Evolutionary conservation across 2,113 vertebrate species (phyloP).

Genomic region (Ifrita kowaldi): DNA sequence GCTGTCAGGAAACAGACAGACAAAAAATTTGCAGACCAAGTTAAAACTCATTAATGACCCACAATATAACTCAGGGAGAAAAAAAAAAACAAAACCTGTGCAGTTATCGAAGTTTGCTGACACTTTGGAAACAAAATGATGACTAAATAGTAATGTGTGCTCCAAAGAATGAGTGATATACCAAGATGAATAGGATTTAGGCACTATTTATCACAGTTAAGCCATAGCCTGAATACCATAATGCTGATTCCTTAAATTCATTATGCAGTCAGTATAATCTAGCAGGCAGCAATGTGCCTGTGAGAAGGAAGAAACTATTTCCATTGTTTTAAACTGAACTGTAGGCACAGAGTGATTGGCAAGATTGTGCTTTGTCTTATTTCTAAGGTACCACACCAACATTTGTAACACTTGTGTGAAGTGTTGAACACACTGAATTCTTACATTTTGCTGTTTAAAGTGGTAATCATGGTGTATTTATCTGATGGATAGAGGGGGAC

Average conservation of each 20-base stretch:
- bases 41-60: constrained; percentile 20
- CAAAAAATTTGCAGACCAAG: constrained; percentile 36
- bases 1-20: constrained; percentile 16
- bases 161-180: constrained; percentile 64
- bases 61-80: neutral
- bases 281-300: constrained; percentile 39
- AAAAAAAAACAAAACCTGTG: neutral
- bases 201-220: constrained; percentile 70
- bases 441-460: neutral
- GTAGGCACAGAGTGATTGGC: neutral
- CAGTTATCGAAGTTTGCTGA: constrained; percentile 69
- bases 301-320: constrained; percentile 33
- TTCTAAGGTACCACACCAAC: neutral
- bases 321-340: neutral
- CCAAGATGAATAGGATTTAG: constrained; percentile 66
- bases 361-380: neutral
- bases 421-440: neutral
- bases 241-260: constrained; percentile 73
- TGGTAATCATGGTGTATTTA: neutral
- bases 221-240: constrained; percentile 64
- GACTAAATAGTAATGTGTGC: constrained; percentile 54
- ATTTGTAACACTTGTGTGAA: neutral
- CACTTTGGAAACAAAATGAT: constrained; percentile 60
- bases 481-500: neutral
- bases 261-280: constrained; percentile 63